Evolutionary conservation across 2,888 invertebrate species (phyloP).

Genomic region (Mesorhabditis spiculigera): DNA sequence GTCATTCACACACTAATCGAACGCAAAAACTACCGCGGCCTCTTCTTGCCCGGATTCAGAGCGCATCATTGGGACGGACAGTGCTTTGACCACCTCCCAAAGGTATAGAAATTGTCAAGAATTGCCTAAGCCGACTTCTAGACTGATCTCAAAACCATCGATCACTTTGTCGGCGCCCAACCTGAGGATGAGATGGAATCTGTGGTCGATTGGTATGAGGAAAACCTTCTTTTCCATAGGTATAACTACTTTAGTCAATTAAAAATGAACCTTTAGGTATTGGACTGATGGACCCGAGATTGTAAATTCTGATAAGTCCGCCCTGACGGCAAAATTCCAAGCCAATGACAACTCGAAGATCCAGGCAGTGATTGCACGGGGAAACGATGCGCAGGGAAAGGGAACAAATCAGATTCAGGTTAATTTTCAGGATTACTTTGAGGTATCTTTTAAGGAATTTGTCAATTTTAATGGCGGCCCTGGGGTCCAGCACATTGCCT

Average conservation of each 20-base stretch:
- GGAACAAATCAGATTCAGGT: background rate
- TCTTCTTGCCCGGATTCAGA: constrained; percentile 81
- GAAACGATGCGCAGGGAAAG: background rate
- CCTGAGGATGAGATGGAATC: constrained; percentile 85
- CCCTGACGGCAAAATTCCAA: constrained; percentile 95
- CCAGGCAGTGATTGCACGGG: constrained; percentile 58
- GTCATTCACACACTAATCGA: constrained; percentile 93
- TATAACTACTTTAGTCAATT: constrained; percentile 6
- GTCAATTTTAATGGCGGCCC: constrained; percentile 96
- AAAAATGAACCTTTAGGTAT: constrained; percentile 24
- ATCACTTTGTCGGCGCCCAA: constrained; percentile 96
- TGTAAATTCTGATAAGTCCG: constrained; percentile 90
- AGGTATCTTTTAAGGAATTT: constrained; percentile 70
- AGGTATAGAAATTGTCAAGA: background rate
- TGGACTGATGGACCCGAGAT: constrained; percentile 98
- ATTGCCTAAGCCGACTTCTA: background rate
- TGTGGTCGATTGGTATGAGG: constrained; percentile 84
- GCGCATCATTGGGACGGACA: constrained; percentile 32
- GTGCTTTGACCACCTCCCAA: constrained; percentile 42
- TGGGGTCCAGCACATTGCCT: constrained; percentile 94
- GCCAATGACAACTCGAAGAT: constrained; percentile 95
- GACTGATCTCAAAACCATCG: constrained; percentile 79
- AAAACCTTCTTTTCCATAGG: constrained; percentile 61
- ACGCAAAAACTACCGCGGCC: constrained; percentile 75
- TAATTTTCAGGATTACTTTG: too few relatives aligned